A percentile compares a stretch with the other conserved stretches of the same genome.
phyloP scores from a whole-genome alignment of 2,797 vertebrate species.

The Buceros bicornis region DNA sequence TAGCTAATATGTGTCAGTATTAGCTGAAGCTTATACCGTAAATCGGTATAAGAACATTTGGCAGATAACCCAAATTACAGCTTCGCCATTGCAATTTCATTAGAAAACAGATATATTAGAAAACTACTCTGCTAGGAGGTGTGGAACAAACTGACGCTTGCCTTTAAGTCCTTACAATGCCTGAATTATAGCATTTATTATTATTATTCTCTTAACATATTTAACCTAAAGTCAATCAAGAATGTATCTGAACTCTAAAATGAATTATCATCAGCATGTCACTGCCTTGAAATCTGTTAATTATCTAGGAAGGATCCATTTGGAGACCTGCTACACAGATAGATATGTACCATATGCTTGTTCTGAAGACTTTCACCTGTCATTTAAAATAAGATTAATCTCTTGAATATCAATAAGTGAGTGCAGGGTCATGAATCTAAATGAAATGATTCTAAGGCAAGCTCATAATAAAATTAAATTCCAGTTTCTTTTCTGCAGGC shows the following conservation, averaged over 20 bases:
- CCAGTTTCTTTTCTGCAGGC: background rate
- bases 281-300: slow-evolving; percentile 46
- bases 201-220: slow-evolving; percentile 27
- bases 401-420: slow-evolving; percentile 22
- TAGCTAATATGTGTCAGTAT: background rate
- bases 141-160: slow-evolving; percentile 13
- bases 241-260: slow-evolving; percentile 41
- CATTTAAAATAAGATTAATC: slow-evolving; percentile 46
- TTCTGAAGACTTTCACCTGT: slow-evolving; percentile 31
- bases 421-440: background rate
- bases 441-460: slow-evolving; percentile 23
- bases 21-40: slow-evolving; percentile 20
- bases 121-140: slow-evolving; percentile 16
- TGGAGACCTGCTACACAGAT: background rate
- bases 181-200: slow-evolving; percentile 12
- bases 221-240: slow-evolving; percentile 44
- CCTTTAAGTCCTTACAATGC: slow-evolving; percentile 16
- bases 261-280: slow-evolving; percentile 33
- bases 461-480: slow-evolving; percentile 9
- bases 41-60: slow-evolving; percentile 22
- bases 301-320: slow-evolving; percentile 34
- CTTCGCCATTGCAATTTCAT: background rate
- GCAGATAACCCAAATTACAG: slow-evolving; percentile 49
- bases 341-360: background rate
- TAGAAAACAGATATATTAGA: slow-evolving; percentile 27